Base-by-base conservation (phyloP, 1,140 invertebrate species). In the Caenorhabditis remanei region DNA sequence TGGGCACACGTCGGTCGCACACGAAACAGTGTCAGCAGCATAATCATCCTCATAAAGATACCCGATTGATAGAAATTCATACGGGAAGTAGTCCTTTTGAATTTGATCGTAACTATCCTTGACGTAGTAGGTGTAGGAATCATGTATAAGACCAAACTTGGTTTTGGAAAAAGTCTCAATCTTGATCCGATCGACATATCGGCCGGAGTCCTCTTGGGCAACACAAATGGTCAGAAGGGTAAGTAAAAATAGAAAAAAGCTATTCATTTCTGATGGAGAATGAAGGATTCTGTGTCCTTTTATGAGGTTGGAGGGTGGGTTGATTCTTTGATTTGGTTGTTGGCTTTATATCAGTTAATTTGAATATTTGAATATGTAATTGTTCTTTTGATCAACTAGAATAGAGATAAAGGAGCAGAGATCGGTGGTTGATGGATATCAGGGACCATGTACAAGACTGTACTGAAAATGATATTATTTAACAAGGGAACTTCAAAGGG, bases 121-220 rank as follows among this genome's bases (percentile, higher is more conserved):
- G 11, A 79, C 46, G n/a, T 79, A 79, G 21, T 79, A 79, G 19
- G 71, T 79, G 46, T 53, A 79, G 43, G 46, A 2, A 11, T 79
- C 53, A 32, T 32, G n/a, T n/a, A n/a, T n/a, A n/a, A n/a, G n/a
- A n/a, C n/a, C n/a, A n/a, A n/a, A n/a, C n/a, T n/a, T n/a, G n/a
- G n/a, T n/a, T n/a, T n/a, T 50, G 46, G 50, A 46, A n/a, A 24
- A 79, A 2, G 71, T 79, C 53, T 79, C 43, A 32, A 79, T 79
- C 71, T 50, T 79, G 71, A 79, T 79, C 46, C 71, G 43, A 32
- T 50, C 53, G 19, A 79, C 71, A 79, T 79, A 79, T 4, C 21
- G 19, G 6, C 65, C 65, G 14, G 65, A 71, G 24, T 79, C 71
- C n/a, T 79, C 71, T 24, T 50, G 46, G n/a, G 71, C 71, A 50